phyloP scores from a whole-genome alignment of 2,888 invertebrate genomes.

The Lasius platythorax region DNA sequence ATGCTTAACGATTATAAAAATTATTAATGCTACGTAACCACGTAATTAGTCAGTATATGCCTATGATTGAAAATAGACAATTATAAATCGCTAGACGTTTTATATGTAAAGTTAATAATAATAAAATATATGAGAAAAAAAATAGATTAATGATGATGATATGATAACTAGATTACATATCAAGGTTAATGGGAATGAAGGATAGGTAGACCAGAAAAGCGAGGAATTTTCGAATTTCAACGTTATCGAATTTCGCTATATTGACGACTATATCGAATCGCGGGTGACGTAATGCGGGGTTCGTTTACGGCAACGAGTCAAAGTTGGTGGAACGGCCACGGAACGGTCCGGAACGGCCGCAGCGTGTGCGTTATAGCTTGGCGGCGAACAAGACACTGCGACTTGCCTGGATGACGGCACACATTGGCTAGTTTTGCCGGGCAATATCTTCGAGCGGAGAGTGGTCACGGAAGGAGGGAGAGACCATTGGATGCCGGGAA shows the following conservation, averaged over 20 bases:
- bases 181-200: neutral
- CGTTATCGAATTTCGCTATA: neutral
- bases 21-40: neutral
- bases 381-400: constrained; percentile 48
- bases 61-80: neutral
- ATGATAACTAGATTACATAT: neutral
- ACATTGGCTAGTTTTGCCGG: constrained; percentile 50
- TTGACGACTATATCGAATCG: neutral
- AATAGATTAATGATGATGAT: neutral
- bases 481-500: constrained; percentile 65
- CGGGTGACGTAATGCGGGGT: constrained; percentile 32
- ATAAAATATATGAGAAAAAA: neutral
- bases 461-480: constrained; percentile 64
- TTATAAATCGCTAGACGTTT: neutral
- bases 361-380: constrained; percentile 63
- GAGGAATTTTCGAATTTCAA: neutral
- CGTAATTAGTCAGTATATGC: neutral
- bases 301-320: constrained; percentile 49
- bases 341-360: neutral
- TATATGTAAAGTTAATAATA: neutral
- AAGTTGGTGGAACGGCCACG: constrained; percentile 21
- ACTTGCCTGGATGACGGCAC: constrained; percentile 37
- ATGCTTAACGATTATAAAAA: neutral
- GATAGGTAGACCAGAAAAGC: neutral
- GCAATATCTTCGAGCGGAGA: constrained; percentile 57